phyloP scores from a whole-genome alignment of 2,797 vertebrate genomes.

The Discoglossus pictus region DNA sequence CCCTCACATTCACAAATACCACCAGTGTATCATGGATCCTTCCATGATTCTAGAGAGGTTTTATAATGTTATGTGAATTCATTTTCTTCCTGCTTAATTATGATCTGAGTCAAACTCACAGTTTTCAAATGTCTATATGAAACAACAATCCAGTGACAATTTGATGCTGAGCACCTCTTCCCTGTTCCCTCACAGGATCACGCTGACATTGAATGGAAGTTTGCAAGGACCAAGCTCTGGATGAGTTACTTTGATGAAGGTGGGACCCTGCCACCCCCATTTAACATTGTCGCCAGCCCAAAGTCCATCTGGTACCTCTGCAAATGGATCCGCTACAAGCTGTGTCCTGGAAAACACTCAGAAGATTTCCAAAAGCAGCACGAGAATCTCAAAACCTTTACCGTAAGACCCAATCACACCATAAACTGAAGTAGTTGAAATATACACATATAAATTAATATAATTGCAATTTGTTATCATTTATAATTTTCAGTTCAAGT shows the following conservation, averaged over 20 bases:
- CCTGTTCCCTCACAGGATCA: constrained; percentile 77
- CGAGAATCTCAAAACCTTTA: constrained; percentile 88
- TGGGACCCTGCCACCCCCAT: constrained; percentile 89
- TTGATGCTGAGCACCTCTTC: too few species aligned
- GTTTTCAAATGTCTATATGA: too few species aligned
- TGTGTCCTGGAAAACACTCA: constrained; percentile 74
- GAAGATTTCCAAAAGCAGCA: constrained; percentile 80
- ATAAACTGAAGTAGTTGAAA: neutral
- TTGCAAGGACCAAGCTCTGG: constrained; percentile 94
- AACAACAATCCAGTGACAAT: too few species aligned
- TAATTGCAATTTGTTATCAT: too few species aligned
- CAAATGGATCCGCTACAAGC: constrained; percentile 86
- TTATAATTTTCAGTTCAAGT: too few species aligned
- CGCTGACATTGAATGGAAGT: constrained; percentile 96
- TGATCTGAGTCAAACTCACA: too few species aligned
- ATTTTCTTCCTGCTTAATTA: too few species aligned
- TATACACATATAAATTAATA: too few species aligned
- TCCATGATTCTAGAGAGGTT: too few species aligned
- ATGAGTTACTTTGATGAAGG: constrained; percentile 98
- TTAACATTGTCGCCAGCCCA: constrained; percentile 92
- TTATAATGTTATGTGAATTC: too few species aligned
- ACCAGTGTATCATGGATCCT: too few species aligned
- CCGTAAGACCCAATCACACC: constrained; percentile 76
- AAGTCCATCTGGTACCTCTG: constrained; percentile 92
- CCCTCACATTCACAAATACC: too few species aligned